These are phyloP conservation scores for Otus scops DNA, from an alignment of 2,797 vertebrate genomes.

Conservation along the genomic window DNA sequence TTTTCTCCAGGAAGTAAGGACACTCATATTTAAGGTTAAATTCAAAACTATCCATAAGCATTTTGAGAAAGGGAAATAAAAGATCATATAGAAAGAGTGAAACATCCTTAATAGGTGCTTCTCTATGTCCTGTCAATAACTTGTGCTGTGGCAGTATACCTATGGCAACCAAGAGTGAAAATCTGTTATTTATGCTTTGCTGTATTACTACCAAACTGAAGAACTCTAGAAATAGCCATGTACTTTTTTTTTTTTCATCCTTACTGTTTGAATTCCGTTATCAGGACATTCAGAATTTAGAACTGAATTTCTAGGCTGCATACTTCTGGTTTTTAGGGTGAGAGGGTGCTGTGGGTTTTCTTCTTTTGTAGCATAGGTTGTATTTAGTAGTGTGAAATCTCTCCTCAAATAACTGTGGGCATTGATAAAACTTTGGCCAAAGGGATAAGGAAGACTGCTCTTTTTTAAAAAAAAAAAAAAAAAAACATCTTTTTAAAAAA, in stretches of 20 bases:
- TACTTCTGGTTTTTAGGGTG: neutral
- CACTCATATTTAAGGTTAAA: neutral
- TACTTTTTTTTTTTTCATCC: neutral
- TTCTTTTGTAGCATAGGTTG: neutral
- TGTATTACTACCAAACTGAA: neutral
- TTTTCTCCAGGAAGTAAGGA: neutral
- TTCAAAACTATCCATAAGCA: neutral
- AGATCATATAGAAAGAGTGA: neutral
- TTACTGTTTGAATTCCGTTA: neutral
- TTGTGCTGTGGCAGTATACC: neutral
- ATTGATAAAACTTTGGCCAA: neutral
- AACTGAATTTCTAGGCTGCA: neutral
- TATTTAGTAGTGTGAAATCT: neutral
- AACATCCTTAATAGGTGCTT: neutral
- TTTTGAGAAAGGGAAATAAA: neutral
- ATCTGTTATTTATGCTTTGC: neutral
- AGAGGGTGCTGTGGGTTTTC: neutral
- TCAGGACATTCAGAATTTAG: neutral
- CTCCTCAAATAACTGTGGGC: neutral
- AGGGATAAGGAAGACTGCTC: neutral
- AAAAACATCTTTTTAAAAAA: rapidly evolving
- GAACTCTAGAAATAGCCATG: neutral
- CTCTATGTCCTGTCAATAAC: neutral
- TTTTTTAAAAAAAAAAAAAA: neutral
- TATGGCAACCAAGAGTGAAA: neutral